A percentile compares a stretch with the other conserved stretches of the same genome.
Evolutionary conservation across 2,113 vertebrate species (phyloP).

Genomic region (Spea bombifrons): DNA sequence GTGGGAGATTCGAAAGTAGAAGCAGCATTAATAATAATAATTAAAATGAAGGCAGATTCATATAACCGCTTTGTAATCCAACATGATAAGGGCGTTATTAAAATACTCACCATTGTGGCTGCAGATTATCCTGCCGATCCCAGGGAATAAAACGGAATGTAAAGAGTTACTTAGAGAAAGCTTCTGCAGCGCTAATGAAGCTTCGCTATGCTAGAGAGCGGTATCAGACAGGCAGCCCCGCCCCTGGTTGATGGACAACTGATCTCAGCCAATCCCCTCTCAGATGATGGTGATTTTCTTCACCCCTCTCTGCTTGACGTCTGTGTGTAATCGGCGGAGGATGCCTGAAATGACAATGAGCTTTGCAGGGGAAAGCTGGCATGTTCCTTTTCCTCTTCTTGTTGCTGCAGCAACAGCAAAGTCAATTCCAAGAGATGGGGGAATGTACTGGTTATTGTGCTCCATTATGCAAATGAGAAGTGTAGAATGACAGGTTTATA

Average conservation of each 20-base stretch:
- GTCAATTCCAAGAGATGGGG: conserved; percentile 6
- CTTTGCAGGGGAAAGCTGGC: not conserved
- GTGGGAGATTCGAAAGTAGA: too few relatives aligned
- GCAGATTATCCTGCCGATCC: not conserved
- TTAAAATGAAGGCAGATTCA: too few relatives aligned
- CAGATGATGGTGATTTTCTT: not conserved
- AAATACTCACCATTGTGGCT: conserved; percentile 33
- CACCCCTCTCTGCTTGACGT: not conserved
- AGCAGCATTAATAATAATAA: too few relatives aligned
- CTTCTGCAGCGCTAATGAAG: conserved; percentile 32
- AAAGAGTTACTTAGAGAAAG: conserved; percentile 35
- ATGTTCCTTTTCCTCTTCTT: not conserved
- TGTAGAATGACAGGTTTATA: not conserved
- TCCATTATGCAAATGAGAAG: not conserved
- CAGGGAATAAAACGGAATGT: conserved; percentile 5
- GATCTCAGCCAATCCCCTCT: conserved; percentile 8
- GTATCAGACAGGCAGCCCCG: not conserved
- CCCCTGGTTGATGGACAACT: conserved; percentile 10
- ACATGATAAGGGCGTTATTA: not conserved
- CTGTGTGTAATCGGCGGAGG: conserved; percentile 5
- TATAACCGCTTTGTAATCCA: too few relatives aligned
- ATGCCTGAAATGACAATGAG: conserved; percentile 24
- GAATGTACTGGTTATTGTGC: not conserved
- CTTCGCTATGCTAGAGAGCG: not conserved
- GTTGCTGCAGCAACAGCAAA: conserved; percentile 38